Evolutionary conservation across 1,140 invertebrate genomes (phyloP), one percentile per base, ranked within the genome.

Genomic region (Panagrolaimus sp.): DNA sequence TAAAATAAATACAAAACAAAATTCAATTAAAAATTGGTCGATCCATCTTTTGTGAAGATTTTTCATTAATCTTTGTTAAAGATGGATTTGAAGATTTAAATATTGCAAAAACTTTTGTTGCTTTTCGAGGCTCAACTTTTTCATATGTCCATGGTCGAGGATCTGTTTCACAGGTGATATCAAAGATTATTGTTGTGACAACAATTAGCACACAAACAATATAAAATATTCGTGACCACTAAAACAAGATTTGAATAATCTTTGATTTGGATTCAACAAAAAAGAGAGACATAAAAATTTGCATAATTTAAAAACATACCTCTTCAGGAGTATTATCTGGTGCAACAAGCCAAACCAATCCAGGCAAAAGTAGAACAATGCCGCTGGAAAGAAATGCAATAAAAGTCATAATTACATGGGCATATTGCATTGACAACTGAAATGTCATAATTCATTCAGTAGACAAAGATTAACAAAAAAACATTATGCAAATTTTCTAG

Each of bases 391-490:
- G 45, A 14, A 71, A 72, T n/a, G 43, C 44, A 38, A 21, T 73
- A 15, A 77, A 55, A 26, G 74, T 38, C 46, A 66, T 73, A 9
- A 76, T 38, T 1, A 78, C 46, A 26, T 76, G 74, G 15, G 65
- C 70, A 38, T 65, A 77, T 46, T 68, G 74, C 14, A 71, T 26
- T 4, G 73, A 75, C 24, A 75, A 73, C 73, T 75, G 43, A 17
- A 38, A 55, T 55, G 9, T 38, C 32, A 38, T 38, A 38, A 38
- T 38, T 38, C 21, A 2, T 10, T 24, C 9, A 55, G 17, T 55
- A 55, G 1, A 55, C 1, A 21, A 46, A n/a, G 38, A 15, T 3
- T 24, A 17, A 28, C 17, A 32, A 32, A 69, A 24, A 38, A 44
- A 32, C 28, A 66, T 43, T 4, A n/a, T 4, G 5, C 44, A 0